Evolutionary conservation across 2,113 vertebrate genomes (phyloP), one percentile per base, ranked within the genome.

Genomic region (Dolichotis patagonum): DNA sequence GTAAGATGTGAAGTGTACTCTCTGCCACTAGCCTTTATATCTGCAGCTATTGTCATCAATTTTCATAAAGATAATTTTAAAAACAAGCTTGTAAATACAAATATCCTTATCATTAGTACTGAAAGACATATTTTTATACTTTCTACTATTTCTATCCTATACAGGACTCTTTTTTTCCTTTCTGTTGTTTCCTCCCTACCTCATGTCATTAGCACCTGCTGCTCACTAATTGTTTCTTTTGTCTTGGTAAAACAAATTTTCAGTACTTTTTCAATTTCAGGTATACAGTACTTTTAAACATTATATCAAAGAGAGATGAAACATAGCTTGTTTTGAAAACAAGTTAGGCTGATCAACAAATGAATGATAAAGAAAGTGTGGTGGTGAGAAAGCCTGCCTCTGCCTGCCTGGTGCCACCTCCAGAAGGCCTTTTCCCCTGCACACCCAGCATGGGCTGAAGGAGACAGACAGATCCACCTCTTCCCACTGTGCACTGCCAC

Each of bases 31-130:
- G 92, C n/a, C 24, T 97, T 97, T 96, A 90, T 69, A 94, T 90
- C 43, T 91, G 38, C 97, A 30, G 0, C 9, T 67, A 96, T 22
- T 67, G 10, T 75, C 96, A 43, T 97, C 82, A n/a, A 81, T 97
- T 97, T 98, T 88, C 97, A 81, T 13, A 96, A 88, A 73, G 86
- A 41, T 67, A 96, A 94, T 87, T 97, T 17, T 96, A 73, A 75
- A 75, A 87, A 92, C 65, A 96, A 87, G 11, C 58, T 11, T 85
- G 2, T 94, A 92, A 97, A 43, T 52, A 41, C 83, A 95, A n/a
- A n/a, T 95, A 96, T 14, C 43, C 3, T 56, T 52, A 84, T 13
- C 41, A 78, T 90, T 85, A 2, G 67, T 95, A 97, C 95, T 12
- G 0, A 62, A 84, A 96, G 97, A 14, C 14, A 89, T 77, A 67